These are phyloP conservation scores for Alloscopus bannaensis DNA, from an alignment of 2,888 invertebrate genomes.

Conservation along the genomic window DNA sequence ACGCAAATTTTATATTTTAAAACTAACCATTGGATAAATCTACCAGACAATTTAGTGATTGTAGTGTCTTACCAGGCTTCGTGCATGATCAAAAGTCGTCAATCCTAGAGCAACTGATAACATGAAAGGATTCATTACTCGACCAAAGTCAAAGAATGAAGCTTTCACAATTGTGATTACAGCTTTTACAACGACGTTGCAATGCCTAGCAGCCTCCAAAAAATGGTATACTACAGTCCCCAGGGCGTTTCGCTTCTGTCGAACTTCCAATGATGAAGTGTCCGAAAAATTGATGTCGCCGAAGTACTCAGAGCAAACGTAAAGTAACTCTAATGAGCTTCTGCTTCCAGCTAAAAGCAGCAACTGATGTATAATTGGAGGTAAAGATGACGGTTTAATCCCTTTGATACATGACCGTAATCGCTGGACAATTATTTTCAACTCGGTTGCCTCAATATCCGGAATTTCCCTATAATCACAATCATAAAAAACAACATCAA, in stretches of 20 bases:
- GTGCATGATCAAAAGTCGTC: slow-evolving; percentile 60
- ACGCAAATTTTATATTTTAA: too few relatives aligned
- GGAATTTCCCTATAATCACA: slow-evolving; percentile 65
- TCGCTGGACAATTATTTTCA: slow-evolving; percentile 48
- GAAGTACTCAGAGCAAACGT: slow-evolving; percentile 58
- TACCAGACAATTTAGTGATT: too few relatives aligned
- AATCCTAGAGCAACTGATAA: slow-evolving; percentile 66
- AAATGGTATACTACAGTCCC: slow-evolving; percentile 69
- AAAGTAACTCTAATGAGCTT: slow-evolving; percentile 44
- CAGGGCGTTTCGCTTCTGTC: slow-evolving; percentile 63
- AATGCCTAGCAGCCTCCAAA: slow-evolving; percentile 62
- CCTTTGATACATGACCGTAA: slow-evolving; percentile 18
- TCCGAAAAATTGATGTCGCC: slow-evolving; percentile 12
- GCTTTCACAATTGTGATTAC: slow-evolving; percentile 64
- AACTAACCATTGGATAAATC: too few relatives aligned
- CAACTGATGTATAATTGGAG: slow-evolving; percentile 66
- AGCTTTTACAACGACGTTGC: slow-evolving; percentile 50
- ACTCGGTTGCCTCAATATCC: slow-evolving; percentile 47
- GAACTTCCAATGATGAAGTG: slow-evolving; percentile 11
- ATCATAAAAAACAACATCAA: slow-evolving; percentile 18
- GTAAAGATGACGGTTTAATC: slow-evolving; percentile 58
- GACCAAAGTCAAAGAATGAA: slow-evolving; percentile 58
- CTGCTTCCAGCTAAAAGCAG: slow-evolving; percentile 55
- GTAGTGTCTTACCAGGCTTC: slow-evolving; percentile 63
- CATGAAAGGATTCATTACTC: slow-evolving; percentile 68